Conservation (phyloP, 2,113 vertebrate genomes). For the Gulo gulo region DNA sequence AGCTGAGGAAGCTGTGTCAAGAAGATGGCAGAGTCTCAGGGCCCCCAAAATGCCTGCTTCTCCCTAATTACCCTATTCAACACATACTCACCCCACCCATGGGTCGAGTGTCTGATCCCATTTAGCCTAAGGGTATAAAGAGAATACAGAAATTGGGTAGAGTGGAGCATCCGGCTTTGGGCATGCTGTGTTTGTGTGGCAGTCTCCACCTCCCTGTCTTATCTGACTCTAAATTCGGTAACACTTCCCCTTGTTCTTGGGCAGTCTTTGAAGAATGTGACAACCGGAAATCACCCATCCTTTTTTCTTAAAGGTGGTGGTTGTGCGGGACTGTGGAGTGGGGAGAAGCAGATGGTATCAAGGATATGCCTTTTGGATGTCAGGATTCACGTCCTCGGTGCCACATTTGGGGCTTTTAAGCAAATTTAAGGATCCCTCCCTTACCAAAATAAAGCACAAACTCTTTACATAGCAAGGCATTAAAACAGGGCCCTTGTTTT, state of each 20-base stretch:
- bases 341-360: fast-evolving
- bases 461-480: neutral
- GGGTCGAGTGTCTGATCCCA: neutral
- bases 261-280: neutral
- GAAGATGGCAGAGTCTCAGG: neutral
- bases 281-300: neutral
- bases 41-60: too few relatives aligned
- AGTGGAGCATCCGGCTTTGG: neutral
- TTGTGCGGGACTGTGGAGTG: neutral
- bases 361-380: neutral
- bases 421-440: neutral
- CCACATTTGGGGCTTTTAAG: neutral
- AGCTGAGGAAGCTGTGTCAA: neutral
- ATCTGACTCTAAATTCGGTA: too few relatives aligned
- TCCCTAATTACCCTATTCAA: neutral
- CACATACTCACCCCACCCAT: fast-evolving
- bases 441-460: neutral
- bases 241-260: neutral
- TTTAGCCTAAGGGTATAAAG: neutral
- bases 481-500: neutral
- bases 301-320: neutral
- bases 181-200: fast-evolving
- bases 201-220: neutral
- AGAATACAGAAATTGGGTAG: neutral
- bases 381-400: too few relatives aligned